phyloP scores from a whole-genome alignment of 2,113 vertebrate species.

The Ptychochromis oligacanthus region DNA sequence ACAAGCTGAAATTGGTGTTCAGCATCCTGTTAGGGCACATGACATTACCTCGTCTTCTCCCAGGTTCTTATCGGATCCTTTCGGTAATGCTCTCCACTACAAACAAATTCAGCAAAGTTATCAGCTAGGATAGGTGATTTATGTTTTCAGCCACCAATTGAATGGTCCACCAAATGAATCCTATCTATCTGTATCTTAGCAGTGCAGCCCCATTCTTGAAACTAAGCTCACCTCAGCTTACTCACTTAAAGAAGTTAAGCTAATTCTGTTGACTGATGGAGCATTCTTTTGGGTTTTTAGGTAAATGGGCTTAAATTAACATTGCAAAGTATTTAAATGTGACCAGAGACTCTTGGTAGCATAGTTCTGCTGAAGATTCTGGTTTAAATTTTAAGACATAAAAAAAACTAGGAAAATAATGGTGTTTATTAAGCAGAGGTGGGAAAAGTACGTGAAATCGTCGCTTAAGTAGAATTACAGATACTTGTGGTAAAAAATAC shows the following conservation, averaged over 20 bases:
- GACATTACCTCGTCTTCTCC: slow-evolving; percentile 24
- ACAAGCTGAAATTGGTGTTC: slow-evolving; percentile 7
- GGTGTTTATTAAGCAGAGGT: too few species aligned
- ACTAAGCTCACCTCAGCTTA: slow-evolving; percentile 49
- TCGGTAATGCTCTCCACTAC: neutral
- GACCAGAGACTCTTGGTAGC: neutral
- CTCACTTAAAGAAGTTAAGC: slow-evolving; percentile 65
- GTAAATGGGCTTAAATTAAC: slow-evolving; percentile 46
- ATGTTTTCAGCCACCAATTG: slow-evolving; percentile 35
- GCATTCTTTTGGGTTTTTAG: slow-evolving; percentile 51
- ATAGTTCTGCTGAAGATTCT: neutral
- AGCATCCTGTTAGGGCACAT: slow-evolving; percentile 22
- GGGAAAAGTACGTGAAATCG: too few species aligned
- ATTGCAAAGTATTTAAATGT: slow-evolving; percentile 39
- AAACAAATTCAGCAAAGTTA: slow-evolving; percentile 22
- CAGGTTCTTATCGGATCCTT: neutral
- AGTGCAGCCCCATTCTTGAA: slow-evolving; percentile 12
- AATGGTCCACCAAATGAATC: slow-evolving; percentile 14
- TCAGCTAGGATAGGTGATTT: slow-evolving; percentile 34
- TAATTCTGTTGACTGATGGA: slow-evolving; percentile 54
- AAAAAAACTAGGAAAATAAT: too few species aligned
- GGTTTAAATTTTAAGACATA: neutral
- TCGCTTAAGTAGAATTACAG: too few species aligned
- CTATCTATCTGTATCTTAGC: slow-evolving; percentile 59
- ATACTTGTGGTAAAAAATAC: neutral